Evolutionary conservation across 2,797 vertebrate species (phyloP).

Genomic region (Eospalax fontanierii): DNA sequence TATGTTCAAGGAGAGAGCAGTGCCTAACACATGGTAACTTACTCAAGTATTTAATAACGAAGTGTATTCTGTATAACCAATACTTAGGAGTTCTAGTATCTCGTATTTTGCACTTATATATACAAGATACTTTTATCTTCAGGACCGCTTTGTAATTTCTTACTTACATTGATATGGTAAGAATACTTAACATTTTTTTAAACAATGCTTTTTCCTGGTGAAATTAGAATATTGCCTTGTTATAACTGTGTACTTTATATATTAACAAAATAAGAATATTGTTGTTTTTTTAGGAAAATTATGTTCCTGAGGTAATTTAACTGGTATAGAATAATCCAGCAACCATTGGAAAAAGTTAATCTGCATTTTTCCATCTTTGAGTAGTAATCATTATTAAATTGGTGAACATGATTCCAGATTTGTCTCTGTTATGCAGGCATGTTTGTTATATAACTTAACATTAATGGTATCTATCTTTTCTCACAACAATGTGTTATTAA

Average conservation of each 20-base stretch:
- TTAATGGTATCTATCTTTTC: background rate
- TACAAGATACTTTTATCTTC: slow-evolving; percentile 1
- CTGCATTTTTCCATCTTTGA: background rate
- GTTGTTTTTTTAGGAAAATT: slow-evolving; percentile 32
- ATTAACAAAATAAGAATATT: background rate
- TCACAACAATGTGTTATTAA: background rate
- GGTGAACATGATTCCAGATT: background rate
- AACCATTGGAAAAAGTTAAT: background rate
- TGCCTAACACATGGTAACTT: background rate
- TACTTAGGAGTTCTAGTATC: background rate
- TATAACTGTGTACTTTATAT: background rate
- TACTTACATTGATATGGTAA: background rate
- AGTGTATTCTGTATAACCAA: background rate
- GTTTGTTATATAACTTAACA: background rate
- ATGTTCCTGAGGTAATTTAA: background rate
- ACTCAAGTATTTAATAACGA: background rate
- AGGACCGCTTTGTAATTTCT: background rate
- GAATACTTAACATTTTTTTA: background rate
- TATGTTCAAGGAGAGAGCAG: background rate
- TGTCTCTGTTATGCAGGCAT: background rate
- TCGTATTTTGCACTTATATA: slow-evolving; percentile 32
- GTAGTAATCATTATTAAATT: background rate
- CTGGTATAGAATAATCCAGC: background rate
- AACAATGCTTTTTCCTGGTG: background rate
- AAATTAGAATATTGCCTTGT: background rate